Evolutionary conservation across 2,888 invertebrate species (phyloP), one percentile per base, ranked within the genome.

Genomic region (Germaria angustata): DNA sequence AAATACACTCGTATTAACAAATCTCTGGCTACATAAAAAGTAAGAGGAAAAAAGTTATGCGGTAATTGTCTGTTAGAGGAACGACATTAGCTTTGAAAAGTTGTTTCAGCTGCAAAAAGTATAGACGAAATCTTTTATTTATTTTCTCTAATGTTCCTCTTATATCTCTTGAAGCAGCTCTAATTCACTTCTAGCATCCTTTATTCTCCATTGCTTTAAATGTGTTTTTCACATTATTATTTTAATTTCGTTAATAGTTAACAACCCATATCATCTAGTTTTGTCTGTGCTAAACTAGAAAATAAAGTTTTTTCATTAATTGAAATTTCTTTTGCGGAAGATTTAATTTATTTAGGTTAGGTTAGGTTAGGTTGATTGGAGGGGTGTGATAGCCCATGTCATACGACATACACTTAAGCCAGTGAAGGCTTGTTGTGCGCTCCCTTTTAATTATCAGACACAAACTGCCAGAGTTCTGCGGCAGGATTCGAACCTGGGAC

Each of bases 21-120:
- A 53, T 28, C 28, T 69, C 24, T 57, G 44, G 5, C 71, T 41
- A 20, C 17, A 63, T 13, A 15, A 59, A 46, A 63, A 22, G 4
- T n/a, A 51, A 49, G 61, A 39, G 9, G 15, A 44, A 63, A 63
- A 8, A 63, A 24, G 11, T 36, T 66, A 75, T 82, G 71, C 51
- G 66, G 75, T 59, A 82, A 82, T 81, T 81, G 75, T 55, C 65
- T 57, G 13, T 55, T 41, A 65, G 41, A 78, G 39, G 24, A 69
- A 36, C 63, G 68, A 68, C 72, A 77, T 77, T 77, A 81, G 63
- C 65, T 81, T 80, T 77, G 81, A 81, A 77, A 76, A 65, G 59
- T 61, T 63, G 49, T 55, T 76, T 17, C n/a, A 36, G n/a, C 8
- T 4, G n/a, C 6, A 59, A 44, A 15, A 59, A 32, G 3, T n/a